phyloP scores from a whole-genome alignment of 2,113 vertebrate species.

The Anoplopoma fimbria region DNA sequence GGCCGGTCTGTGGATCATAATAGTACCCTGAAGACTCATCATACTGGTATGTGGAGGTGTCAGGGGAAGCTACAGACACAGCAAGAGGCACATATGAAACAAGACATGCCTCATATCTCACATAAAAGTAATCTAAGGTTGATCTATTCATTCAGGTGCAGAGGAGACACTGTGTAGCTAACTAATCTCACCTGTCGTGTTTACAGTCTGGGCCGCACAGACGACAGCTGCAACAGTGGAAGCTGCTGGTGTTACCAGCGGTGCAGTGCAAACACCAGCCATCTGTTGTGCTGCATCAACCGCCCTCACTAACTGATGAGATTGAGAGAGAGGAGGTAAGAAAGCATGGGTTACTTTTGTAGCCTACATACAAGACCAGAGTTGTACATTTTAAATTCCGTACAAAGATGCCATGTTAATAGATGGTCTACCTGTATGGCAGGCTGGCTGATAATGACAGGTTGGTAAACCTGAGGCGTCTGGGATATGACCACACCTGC shows the following conservation, averaged over 20 bases:
- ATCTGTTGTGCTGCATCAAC: conserved; percentile 44
- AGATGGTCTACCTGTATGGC: conserved; percentile 84
- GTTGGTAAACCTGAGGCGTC: conserved; percentile 39
- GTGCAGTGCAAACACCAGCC: conserved; percentile 8
- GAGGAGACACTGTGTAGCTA: neutral
- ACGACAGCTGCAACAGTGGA: conserved; percentile 24
- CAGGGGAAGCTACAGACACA: conserved; percentile 85
- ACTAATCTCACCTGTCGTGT: conserved; percentile 38
- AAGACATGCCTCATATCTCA: neutral
- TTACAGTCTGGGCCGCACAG: conserved; percentile 19
- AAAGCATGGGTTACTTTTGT: neutral
- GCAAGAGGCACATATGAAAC: neutral
- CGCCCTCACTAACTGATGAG: conserved; percentile 31
- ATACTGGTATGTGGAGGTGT: conserved; percentile 93
- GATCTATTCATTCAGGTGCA: neutral
- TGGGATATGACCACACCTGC: conserved; percentile 89
- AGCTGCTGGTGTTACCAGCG: conserved; percentile 35
- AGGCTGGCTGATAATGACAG: conserved; percentile 10
- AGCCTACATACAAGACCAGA: neutral
- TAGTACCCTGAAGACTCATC: conserved; percentile 96
- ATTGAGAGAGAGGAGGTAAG: neutral
- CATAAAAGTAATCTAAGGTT: neutral
- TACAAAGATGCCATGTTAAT: neutral
- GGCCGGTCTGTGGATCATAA: conserved; percentile 90
- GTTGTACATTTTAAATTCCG: neutral